Percentiles rank a stretch among this genome's conserved stretches.
Conservation (phyloP, 2,113 vertebrate species). For the Taxidea taxus region DNA sequence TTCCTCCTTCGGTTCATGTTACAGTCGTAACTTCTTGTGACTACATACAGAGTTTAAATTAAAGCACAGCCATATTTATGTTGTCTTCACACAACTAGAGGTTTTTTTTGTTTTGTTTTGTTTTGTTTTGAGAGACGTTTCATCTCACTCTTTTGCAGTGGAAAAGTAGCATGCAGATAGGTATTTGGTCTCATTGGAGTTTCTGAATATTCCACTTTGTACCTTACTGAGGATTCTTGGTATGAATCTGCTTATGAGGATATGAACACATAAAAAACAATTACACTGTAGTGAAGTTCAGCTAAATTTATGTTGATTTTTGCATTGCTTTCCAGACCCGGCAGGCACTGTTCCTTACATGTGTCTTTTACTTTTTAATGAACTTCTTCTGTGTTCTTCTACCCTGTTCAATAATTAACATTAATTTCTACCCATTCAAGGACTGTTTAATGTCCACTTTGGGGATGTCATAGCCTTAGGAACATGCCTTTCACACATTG, state of each 20-base stretch:
- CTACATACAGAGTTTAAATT: slow-evolving; percentile 4
- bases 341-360: not conserved
- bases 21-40: slow-evolving; percentile 26
- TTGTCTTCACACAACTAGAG: not conserved
- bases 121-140: not conserved
- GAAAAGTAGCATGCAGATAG: not conserved
- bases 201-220: slow-evolving; percentile 1
- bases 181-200: not conserved
- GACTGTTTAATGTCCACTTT: not conserved
- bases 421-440: not conserved
- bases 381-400: not conserved
- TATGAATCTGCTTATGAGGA: not conserved
- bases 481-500: not conserved
- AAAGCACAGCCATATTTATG: not conserved
- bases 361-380: not conserved
- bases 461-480: not conserved
- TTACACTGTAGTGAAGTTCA: not conserved
- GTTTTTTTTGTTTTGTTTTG: not conserved
- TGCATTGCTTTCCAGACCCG: not conserved
- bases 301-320: not conserved
- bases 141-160: not conserved
- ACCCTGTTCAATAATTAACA: not conserved
- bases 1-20: slow-evolving; percentile 47
- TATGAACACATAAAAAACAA: not conserved
- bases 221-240: not conserved